These are phyloP conservation scores for Vireo griseus DNA, from an alignment of 2,797 vertebrate species.

Conservation along the genomic window DNA sequence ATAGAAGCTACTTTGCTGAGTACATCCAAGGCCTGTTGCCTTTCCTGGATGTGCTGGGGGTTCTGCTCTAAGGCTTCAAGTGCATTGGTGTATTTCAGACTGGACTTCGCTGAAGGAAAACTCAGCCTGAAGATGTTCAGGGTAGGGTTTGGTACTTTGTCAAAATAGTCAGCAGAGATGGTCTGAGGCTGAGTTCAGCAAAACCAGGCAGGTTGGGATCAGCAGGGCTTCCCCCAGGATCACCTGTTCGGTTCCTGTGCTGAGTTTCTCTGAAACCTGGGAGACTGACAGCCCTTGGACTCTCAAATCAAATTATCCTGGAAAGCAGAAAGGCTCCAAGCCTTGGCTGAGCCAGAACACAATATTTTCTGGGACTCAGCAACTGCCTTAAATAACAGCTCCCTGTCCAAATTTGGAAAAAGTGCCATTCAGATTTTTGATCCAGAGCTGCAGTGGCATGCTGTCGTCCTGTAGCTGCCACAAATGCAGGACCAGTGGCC, in stretches of 20 bases:
- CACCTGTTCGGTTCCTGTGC: background rate
- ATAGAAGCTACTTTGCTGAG: background rate
- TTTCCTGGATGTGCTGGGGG: background rate
- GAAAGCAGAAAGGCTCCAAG: background rate
- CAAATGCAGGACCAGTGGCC: background rate
- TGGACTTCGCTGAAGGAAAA: background rate
- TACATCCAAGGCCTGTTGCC: background rate
- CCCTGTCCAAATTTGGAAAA: background rate
- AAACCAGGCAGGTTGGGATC: background rate
- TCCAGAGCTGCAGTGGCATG: rapidly evolving
- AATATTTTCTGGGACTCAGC: background rate
- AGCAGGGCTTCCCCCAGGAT: background rate
- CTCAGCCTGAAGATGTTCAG: background rate
- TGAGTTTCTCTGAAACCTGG: background rate
- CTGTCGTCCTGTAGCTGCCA: rapidly evolving
- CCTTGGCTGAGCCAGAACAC: background rate
- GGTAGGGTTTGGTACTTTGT: background rate
- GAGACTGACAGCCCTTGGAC: background rate
- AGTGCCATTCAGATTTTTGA: background rate
- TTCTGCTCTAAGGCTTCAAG: background rate
- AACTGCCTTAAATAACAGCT: background rate
- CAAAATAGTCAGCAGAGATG: background rate
- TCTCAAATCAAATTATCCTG: constrained; percentile 15
- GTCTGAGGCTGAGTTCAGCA: background rate
- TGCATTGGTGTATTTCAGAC: background rate